phyloP scores from a whole-genome alignment of 2,888 invertebrate species.

The Agrenia bidenticulata region DNA sequence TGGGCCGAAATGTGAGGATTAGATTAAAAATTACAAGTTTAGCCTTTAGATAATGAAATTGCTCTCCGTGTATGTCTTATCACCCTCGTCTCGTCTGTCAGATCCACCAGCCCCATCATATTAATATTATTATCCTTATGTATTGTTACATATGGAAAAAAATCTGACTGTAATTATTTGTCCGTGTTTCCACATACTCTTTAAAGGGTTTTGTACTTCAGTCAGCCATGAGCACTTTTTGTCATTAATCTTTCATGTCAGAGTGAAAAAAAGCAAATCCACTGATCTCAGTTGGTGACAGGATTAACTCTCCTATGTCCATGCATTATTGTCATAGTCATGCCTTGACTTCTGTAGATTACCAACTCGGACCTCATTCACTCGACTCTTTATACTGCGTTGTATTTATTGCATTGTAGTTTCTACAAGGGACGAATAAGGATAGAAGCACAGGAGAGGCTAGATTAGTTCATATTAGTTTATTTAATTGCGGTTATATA shows the following conservation, averaged over 20 bases:
- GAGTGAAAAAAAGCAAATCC: slow-evolving; percentile 14
- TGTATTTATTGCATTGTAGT: too few species aligned
- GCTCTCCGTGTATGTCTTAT: slow-evolving; percentile 20
- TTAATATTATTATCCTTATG: slow-evolving; percentile 4
- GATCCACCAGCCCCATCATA: background rate
- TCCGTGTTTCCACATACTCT: slow-evolving; percentile 10
- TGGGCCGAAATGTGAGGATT: slow-evolving; percentile 28
- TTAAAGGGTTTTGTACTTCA: slow-evolving; percentile 8
- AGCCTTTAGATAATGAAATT: slow-evolving; percentile 31
- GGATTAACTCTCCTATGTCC: slow-evolving; percentile 9
- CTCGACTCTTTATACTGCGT: background rate
- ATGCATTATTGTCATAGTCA: slow-evolving; percentile 11
- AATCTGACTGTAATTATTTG: background rate
- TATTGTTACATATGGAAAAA: slow-evolving; percentile 3
- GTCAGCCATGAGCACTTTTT: slow-evolving; percentile 14
- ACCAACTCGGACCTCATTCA: slow-evolving; percentile 3
- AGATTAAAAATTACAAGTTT: slow-evolving; percentile 33
- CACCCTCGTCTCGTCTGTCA: slow-evolving; percentile 25
- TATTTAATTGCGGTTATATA: background rate
- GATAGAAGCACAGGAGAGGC: background rate
- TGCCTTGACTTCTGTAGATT: slow-evolving; percentile 9
- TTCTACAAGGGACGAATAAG: too few species aligned
- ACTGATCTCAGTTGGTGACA: slow-evolving; percentile 22
- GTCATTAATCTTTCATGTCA: slow-evolving; percentile 21
- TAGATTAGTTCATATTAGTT: background rate